Evolutionary conservation across 2,888 invertebrate species (phyloP), one percentile per base, ranked within the genome.

Genomic region (Terebella lapidaria): DNA sequence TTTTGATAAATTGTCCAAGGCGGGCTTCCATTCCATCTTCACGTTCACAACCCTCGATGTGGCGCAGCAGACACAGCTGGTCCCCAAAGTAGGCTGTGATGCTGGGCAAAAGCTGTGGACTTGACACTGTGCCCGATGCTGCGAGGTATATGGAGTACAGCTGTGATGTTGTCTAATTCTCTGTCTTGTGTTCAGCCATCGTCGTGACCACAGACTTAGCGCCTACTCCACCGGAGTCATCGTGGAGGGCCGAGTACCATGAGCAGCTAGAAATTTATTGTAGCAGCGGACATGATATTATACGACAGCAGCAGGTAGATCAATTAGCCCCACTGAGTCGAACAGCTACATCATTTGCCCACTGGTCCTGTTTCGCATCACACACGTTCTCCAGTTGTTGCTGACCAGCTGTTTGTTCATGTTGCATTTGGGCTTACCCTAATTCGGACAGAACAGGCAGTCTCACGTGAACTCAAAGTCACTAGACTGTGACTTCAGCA

Each of bases 61-160:
- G 49, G 24, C 10, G 49, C 10, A 49, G 24, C 10, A 49, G 24
- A 20, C 10, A 24, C 15, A 49, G 15, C 15, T 49, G 5, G 24
- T 10, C 49, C 5, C 24, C 49, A 22, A 10, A 49, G 15, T 49
- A 22, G 24, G 49, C 24, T 49, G 15, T 49, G 24, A 10, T 49
- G 49, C 24, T 49, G 49, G 24, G 22, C 24, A 49, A 5, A 49
- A 49, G 22, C 24, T 49, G 49, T 49, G 18, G 10, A 10, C 15
- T 49, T 10, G 49, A 22, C 22, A 49, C 49, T n/a, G 49, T 49
- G 24, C 49, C 18, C 24, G 49, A 49, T 5, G 49, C 49, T n/a
- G n/a, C 24, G 49, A 49, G 49, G 49, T 49, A 49, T 22, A 20
- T 49, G 24, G 49, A 49, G 49, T 49, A 49, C 49, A 49, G 49